A percentile compares a stretch with the other conserved stretches of the same genome.
Evolutionary conservation across 2,888 invertebrate genomes (phyloP).

Genomic region (Agrochola macilenta): DNA sequence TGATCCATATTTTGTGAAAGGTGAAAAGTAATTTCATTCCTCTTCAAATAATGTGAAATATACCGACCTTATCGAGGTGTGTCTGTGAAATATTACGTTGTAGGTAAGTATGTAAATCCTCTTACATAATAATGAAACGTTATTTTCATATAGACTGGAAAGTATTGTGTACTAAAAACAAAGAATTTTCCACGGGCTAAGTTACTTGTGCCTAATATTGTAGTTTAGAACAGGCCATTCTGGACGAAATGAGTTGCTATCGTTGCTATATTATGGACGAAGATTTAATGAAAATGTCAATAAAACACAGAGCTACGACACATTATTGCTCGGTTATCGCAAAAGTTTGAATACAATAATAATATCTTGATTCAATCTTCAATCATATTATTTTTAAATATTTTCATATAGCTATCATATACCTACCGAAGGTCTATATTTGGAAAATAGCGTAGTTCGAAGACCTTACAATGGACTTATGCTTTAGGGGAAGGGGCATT

Average conservation of each 20-base stretch:
- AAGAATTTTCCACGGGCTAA: constrained; percentile 12
- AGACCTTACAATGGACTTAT: background rate
- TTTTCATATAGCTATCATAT: background rate
- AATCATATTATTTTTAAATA: background rate
- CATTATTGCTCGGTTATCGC: background rate
- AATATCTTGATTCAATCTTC: background rate
- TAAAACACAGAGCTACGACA: background rate
- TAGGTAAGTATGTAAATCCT: constrained; percentile 35
- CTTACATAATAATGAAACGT: constrained; percentile 32
- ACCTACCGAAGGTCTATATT: background rate
- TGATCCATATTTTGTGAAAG: constrained; percentile 48
- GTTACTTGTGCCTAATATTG: background rate
- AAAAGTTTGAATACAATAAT: constrained; percentile 7
- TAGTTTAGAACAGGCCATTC: constrained; percentile 17
- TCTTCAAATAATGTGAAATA: constrained; percentile 42
- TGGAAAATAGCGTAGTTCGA: background rate
- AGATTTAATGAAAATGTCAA: constrained; percentile 32
- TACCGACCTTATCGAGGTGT: constrained; percentile 15
- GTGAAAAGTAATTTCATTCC: constrained; percentile 47
- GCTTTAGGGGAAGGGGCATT: background rate
- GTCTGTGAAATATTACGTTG: constrained; percentile 36
- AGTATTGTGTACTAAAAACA: constrained; percentile 14
- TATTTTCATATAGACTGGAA: constrained; percentile 15
- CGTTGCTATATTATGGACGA: background rate
- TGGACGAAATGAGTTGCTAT: background rate